phyloP scores from a whole-genome alignment of 2,113 vertebrate genomes.

The Labrus mixtus region DNA sequence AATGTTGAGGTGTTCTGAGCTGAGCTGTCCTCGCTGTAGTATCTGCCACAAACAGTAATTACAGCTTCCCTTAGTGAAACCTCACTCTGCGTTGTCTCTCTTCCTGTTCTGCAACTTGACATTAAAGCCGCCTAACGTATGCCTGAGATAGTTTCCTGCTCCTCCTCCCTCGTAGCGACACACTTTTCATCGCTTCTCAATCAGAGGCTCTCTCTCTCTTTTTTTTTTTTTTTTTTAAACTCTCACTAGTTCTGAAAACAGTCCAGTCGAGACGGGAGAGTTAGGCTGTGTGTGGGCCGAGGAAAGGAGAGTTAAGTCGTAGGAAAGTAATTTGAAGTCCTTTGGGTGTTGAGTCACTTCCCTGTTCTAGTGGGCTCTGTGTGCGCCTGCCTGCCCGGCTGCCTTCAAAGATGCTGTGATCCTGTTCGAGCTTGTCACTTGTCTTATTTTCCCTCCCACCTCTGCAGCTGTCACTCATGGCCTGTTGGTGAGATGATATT shows the following conservation, averaged over 20 bases:
- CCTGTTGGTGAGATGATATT: conserved; percentile 58
- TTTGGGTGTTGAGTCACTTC: conserved; percentile 67
- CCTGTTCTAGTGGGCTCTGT: conserved; percentile 43
- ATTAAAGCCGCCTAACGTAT: conserved; percentile 35
- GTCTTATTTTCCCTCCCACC: conserved; percentile 73
- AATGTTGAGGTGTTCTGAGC: neutral
- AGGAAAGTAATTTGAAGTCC: conserved; percentile 54
- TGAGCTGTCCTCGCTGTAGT: neutral
- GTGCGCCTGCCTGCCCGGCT: conserved; percentile 35
- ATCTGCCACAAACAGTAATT: conserved; percentile 24
- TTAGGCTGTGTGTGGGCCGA: conserved; percentile 26
- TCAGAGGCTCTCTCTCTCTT: neutral
- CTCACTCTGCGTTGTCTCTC: conserved; percentile 43
- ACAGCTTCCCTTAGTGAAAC: conserved; percentile 60
- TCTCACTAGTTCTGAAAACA: conserved; percentile 11
- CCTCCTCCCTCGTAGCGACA: conserved; percentile 30
- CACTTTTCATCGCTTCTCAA: neutral
- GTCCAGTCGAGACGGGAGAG: conserved; percentile 13
- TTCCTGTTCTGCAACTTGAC: conserved; percentile 73
- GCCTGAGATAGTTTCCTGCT: conserved; percentile 62
- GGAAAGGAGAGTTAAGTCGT: conserved; percentile 39
- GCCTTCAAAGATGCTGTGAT: conserved; percentile 61
- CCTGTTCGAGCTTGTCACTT: conserved; percentile 71
- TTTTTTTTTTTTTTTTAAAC: neutral
- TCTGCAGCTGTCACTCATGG: conserved; percentile 69